Evolutionary conservation across 1,140 invertebrate genomes (phyloP).

Genomic region (Drosophila rhopaloa): DNA sequence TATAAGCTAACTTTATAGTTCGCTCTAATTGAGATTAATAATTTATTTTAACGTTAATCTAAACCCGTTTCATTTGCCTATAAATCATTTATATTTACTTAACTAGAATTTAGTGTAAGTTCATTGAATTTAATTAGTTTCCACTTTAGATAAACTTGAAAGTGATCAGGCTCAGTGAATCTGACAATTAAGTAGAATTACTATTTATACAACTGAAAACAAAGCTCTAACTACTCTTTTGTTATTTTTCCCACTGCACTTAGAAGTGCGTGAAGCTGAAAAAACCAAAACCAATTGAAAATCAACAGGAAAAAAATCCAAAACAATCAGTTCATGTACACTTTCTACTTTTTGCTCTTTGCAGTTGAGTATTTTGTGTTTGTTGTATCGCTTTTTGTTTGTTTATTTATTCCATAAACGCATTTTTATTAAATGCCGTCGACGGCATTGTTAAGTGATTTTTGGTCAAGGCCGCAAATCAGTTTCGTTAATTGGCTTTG

Average conservation of each 20-base stretch:
- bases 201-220: slow-evolving; percentile 3
- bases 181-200: slow-evolving; percentile 12
- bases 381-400: slow-evolving; percentile 25
- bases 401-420: slow-evolving; percentile 66
- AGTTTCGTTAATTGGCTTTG: slow-evolving; percentile 57
- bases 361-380: slow-evolving; percentile 20
- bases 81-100: too few species aligned
- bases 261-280: slow-evolving; percentile 37
- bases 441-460: slow-evolving; percentile 41
- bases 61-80: too few species aligned
- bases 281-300: slow-evolving; percentile 34
- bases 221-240: slow-evolving; percentile 1
- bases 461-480: slow-evolving; percentile 61
- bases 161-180: slow-evolving; percentile 5
- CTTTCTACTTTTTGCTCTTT: neutral
- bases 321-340: slow-evolving; percentile 47
- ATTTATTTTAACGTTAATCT: too few species aligned
- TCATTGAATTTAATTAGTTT: neutral
- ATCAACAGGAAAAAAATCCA: too few species aligned
- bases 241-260: slow-evolving; percentile 8
- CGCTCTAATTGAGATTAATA: too few species aligned
- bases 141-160: neutral
- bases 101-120: too few species aligned
- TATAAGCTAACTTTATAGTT: too few species aligned
- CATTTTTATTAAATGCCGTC: slow-evolving; percentile 67